These are phyloP conservation scores for Siniperca knerii DNA, from an alignment of 2,113 vertebrate genomes.

Conservation along the genomic window DNA sequence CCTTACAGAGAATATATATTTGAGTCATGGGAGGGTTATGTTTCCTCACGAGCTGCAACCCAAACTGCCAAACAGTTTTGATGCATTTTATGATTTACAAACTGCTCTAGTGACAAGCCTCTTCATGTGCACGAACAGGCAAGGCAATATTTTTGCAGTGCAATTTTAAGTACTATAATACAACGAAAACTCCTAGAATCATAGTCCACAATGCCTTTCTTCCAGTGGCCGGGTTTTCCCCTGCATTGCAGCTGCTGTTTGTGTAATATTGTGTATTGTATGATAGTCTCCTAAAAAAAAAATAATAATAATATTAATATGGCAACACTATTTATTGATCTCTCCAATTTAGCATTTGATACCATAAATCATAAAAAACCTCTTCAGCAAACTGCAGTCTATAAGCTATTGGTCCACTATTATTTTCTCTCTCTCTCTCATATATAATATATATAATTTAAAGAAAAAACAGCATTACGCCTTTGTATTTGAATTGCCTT, in stretches of 20 bases:
- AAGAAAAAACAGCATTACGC: not conserved
- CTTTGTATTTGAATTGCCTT: no score
- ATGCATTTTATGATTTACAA: not conserved
- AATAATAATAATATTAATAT: not conserved
- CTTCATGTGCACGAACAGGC: not conserved
- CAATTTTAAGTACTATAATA: not conserved
- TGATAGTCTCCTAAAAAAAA: not conserved
- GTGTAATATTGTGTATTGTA: not conserved
- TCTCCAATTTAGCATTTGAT: not conserved
- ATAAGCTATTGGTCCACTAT: not conserved
- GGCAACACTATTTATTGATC: not conserved
- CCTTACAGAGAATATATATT: not conserved
- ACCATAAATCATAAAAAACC: not conserved
- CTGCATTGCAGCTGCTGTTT: not conserved
- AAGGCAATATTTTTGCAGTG: not conserved
- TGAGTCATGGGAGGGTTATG: not conserved
- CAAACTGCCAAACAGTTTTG: not conserved
- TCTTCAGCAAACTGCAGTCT: not conserved
- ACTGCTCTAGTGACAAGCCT: not conserved
- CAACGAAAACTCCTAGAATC: not conserved
- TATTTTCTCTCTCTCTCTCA: not conserved
- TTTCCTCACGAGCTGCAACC: not conserved
- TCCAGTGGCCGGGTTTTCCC: not conserved
- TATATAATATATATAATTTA: no score
- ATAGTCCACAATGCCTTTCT: not conserved